phyloP scores from a whole-genome alignment of 1,140 invertebrate species.

The Leucophenga varia region DNA sequence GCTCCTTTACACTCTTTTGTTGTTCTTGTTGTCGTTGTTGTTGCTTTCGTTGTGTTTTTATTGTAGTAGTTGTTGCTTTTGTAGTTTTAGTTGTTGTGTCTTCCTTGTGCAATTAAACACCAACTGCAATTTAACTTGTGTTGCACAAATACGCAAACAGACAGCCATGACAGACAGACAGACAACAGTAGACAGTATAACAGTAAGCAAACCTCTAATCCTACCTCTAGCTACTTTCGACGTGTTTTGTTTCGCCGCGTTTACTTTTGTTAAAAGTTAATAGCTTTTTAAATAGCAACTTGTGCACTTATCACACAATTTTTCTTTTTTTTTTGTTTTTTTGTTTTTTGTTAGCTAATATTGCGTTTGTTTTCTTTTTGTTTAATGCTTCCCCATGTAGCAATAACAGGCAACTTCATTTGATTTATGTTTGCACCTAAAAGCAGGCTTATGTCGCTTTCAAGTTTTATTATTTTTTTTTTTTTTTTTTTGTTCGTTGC shows the following conservation, averaged over 20 bases:
- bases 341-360: slow-evolving; percentile 23
- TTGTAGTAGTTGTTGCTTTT: too few relatives aligned
- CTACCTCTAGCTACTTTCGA: too few relatives aligned
- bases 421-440: background rate
- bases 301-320: too few relatives aligned
- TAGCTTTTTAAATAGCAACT: slow-evolving; percentile 13
- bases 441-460: background rate
- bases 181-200: slow-evolving; percentile 1
- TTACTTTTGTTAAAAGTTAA: slow-evolving; percentile 17
- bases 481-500: slow-evolving; percentile 12
- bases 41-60: too few relatives aligned
- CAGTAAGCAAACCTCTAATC: background rate
- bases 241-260: background rate
- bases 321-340: background rate
- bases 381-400: background rate
- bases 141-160: slow-evolving; percentile 4
- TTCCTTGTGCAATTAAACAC: too few relatives aligned
- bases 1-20: too few relatives aligned
- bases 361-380: too few relatives aligned
- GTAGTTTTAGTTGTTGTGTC: too few relatives aligned
- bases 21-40: too few relatives aligned
- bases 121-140: too few relatives aligned
- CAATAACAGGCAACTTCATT: background rate
- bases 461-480: background rate
- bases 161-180: slow-evolving; percentile 2